Base-by-base conservation (phyloP, 2,888 invertebrate species). In the Anagyrus pseudococci region DNA sequence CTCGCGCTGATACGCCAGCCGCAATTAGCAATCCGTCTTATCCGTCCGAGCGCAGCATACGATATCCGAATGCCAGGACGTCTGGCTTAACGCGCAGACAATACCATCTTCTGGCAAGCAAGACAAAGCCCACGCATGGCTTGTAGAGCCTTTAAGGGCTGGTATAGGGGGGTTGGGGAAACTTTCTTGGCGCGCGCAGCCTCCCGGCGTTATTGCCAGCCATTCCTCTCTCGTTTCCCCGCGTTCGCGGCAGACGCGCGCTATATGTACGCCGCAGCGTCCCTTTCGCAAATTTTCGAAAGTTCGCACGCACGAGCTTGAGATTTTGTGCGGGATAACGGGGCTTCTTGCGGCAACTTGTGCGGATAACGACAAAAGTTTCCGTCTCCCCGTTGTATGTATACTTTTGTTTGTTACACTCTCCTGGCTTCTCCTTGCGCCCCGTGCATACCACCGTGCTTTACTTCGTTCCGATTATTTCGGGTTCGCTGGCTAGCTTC, bases 211-310 rank as follows among this genome's bases (percentile, higher is more conserved):
- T 15, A 29, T 29, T 4, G 29, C n/a, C n/a, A n/a, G n/a, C n/a
- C n/a, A n/a, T n/a, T n/a, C n/a, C n/a, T n/a, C n/a, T n/a, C n/a
- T n/a, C n/a, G n/a, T n/a, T n/a, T n/a, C n/a, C n/a, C n/a, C n/a
- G n/a, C n/a, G n/a, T n/a, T n/a, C n/a, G n/a, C n/a, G n/a, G n/a
- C n/a, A n/a, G n/a, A n/a, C n/a, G n/a, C n/a, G n/a, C n/a, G n/a
- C n/a, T n/a, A n/a, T n/a, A n/a, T n/a, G n/a, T n/a, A n/a, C n/a
- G n/a, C n/a, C n/a, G n/a, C n/a, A n/a, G n/a, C n/a, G n/a, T n/a
- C n/a, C n/a, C n/a, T n/a, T n/a, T n/a, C n/a, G n/a, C n/a, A 37
- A 50, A 49, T 61, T 37, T 55, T 55, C 25, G 25, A 17, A 50
- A 43, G 37, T 56, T 61, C 8, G 3, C 33, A 15, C 4, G 8